These are phyloP conservation scores for Dreissena rostriformis DNA, from an alignment of 1,140 invertebrate genomes.

Conservation along the genomic window DNA sequence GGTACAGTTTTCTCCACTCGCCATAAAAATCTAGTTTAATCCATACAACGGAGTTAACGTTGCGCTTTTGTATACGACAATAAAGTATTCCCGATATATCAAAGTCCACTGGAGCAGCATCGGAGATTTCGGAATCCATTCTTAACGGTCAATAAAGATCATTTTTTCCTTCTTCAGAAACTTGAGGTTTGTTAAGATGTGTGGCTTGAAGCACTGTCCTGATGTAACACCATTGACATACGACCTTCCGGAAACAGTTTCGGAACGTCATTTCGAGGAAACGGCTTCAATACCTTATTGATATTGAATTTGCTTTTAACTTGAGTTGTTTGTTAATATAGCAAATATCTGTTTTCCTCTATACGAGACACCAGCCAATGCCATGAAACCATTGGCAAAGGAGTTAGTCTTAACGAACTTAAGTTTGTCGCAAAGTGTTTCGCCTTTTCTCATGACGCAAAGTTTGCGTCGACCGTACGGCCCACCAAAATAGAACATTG, in stretches of 20 bases:
- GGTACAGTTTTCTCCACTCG: constrained; percentile 7
- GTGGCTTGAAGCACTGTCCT: constrained; percentile 11
- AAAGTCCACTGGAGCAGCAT: constrained; percentile 21
- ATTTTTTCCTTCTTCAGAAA: constrained; percentile 22
- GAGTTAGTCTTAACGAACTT: background rate
- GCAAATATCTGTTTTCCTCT: background rate
- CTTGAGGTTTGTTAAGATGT: constrained; percentile 7
- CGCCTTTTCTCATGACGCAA: background rate
- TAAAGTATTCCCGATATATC: constrained; percentile 25
- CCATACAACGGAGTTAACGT: no score
- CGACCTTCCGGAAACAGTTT: background rate
- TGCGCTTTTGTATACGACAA: constrained; percentile 7
- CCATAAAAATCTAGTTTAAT: no score
- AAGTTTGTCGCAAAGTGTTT: constrained; percentile 10
- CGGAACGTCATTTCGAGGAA: constrained; percentile 7
- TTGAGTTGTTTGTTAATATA: background rate
- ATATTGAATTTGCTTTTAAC: constrained; percentile 3
- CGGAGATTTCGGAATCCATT: constrained; percentile 27
- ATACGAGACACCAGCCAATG: constrained; percentile 18
- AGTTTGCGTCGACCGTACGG: constrained; percentile 4
- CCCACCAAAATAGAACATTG: constrained; percentile 28
- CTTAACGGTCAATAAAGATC: constrained; percentile 2
- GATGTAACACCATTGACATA: constrained; percentile 11
- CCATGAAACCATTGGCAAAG: constrained; percentile 25
- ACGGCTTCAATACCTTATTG: constrained; percentile 7